Conservation (phyloP, 2,888 invertebrate genomes). For the Cosmia trapezina region DNA sequence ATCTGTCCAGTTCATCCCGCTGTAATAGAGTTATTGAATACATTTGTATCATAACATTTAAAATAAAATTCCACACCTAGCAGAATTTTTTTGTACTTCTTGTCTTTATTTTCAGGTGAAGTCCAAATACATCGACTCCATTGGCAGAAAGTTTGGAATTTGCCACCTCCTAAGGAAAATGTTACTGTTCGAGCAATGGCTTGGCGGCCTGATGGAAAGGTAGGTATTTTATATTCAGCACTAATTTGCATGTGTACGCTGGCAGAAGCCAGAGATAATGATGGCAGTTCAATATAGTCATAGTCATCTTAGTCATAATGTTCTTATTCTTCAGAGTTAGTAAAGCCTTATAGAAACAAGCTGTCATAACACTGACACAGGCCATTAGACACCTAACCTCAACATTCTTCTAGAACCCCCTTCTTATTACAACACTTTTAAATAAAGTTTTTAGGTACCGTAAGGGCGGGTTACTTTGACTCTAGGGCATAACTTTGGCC, state of each 20-base stretch:
- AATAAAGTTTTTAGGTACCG: neutral
- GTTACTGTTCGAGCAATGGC: conserved; percentile 94
- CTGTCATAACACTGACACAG: neutral
- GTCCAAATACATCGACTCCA: conserved; percentile 96
- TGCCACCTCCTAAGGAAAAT: conserved; percentile 94
- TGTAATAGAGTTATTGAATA: neutral
- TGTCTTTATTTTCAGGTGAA: conserved; percentile 92
- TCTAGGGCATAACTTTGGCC: no score
- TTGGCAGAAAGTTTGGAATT: conserved; percentile 98
- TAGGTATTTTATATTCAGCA: conserved; percentile 80
- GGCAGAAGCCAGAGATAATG: neutral
- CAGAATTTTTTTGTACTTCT: neutral
- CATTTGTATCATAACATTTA: neutral
- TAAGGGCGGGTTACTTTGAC: no score
- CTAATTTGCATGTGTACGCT: neutral
- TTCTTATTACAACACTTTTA: neutral
- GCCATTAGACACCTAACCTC: neutral
- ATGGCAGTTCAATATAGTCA: neutral
- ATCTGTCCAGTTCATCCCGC: neutral
- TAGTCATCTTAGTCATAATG: neutral
- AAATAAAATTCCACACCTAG: neutral
- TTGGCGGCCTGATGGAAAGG: conserved; percentile 98
- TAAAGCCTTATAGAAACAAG: neutral
- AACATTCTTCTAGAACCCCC: neutral
- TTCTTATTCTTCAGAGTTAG: neutral